A percentile compares a stretch with the other conserved stretches of the same genome.
These are phyloP conservation scores for Ligdia adustata DNA, from an alignment of 2,888 invertebrate species.

Conservation along the genomic window DNA sequence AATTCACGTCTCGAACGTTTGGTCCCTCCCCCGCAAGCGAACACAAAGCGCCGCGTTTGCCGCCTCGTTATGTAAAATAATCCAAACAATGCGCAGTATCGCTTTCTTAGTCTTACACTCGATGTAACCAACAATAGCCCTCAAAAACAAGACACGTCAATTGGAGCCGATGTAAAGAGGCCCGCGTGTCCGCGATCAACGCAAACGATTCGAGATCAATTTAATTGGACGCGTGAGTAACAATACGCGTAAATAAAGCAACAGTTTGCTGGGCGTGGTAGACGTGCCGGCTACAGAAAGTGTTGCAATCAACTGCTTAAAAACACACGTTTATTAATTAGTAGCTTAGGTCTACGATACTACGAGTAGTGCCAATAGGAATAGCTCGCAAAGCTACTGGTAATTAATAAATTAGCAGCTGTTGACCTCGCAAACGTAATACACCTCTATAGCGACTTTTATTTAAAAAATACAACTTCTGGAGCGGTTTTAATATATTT, in stretches of 20 bases:
- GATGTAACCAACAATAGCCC: slow-evolving; percentile 76
- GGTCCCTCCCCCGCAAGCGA: slow-evolving; percentile 69
- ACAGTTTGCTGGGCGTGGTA: slow-evolving; percentile 40
- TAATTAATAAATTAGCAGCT: no score
- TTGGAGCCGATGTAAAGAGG: slow-evolving; percentile 20
- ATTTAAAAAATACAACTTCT: no score
- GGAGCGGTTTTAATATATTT: no score
- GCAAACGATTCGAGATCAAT: slow-evolving; percentile 13
- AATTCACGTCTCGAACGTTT: slow-evolving; percentile 75
- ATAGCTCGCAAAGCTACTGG: no score
- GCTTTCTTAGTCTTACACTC: slow-evolving; percentile 70
- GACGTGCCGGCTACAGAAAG: slow-evolving; percentile 44
- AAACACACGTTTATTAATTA: no score
- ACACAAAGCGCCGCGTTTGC: slow-evolving; percentile 72
- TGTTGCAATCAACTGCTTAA: no score
- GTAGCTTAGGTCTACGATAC: no score
- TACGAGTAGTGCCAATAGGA: no score
- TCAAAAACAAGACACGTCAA: slow-evolving; percentile 50
- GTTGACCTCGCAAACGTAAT: no score
- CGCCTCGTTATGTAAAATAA: slow-evolving; percentile 81
- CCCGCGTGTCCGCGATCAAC: slow-evolving; percentile 7
- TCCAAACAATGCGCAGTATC: slow-evolving; percentile 77
- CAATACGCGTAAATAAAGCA: slow-evolving; percentile 44
- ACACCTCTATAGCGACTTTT: no score
- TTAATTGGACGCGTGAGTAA: slow-evolving; percentile 33